These are phyloP conservation scores for Macrosteles quadrilineatus DNA, from an alignment of 1,140 invertebrate genomes.

Conservation along the genomic window DNA sequence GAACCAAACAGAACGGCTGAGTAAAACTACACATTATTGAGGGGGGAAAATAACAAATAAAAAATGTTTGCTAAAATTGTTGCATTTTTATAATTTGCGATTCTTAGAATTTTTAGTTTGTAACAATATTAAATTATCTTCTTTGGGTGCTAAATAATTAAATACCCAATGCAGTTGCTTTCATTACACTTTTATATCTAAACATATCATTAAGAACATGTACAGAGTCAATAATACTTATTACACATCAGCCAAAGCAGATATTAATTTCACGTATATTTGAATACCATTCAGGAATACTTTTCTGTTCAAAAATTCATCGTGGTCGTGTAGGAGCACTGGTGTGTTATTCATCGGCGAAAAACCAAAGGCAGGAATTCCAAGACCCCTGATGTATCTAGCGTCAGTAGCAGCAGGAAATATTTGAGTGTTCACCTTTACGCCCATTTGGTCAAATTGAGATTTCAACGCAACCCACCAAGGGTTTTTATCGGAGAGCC, in stretches of 20 bases:
- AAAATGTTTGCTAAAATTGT: no score
- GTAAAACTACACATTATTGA: no score
- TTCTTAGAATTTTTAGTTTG: no score
- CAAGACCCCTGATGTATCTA: constrained; percentile 61
- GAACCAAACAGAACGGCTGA: no score
- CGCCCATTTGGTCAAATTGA: constrained; percentile 40
- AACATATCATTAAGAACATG: no score
- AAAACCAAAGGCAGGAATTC: constrained; percentile 44
- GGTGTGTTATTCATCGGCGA: constrained; percentile 66
- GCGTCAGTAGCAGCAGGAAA: constrained; percentile 82
- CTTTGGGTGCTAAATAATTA: no score
- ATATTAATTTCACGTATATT: constrained; percentile 60
- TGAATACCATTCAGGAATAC: constrained; percentile 69
- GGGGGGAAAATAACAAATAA: no score
- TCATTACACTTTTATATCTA: no score
- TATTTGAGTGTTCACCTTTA: constrained; percentile 65
- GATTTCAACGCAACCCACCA: constrained; percentile 1
- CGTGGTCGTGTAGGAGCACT: constrained; percentile 71
- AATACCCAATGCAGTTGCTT: no score
- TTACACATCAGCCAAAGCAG: constrained; percentile 35
- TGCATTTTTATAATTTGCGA: no score
- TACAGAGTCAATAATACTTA: no score
- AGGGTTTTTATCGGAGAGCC: neutral
- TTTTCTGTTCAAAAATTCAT: constrained; percentile 71
- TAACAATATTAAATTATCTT: no score